Base-by-base conservation (phyloP, 2,888 invertebrate genomes). In the Andrena bicolor region DNA sequence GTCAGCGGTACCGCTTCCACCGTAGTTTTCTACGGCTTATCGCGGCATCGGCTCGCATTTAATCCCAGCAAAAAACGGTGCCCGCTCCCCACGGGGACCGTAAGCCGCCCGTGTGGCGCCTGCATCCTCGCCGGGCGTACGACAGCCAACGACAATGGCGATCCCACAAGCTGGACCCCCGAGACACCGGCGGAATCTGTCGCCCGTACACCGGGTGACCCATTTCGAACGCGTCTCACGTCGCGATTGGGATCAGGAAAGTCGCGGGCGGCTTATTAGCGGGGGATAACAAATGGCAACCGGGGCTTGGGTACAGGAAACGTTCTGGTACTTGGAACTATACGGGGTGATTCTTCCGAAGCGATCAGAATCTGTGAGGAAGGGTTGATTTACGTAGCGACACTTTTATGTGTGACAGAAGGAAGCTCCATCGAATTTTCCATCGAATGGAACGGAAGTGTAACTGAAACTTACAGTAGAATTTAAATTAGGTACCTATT, bases 71-170 rank as follows among this genome's bases (percentile, higher is more conserved):
- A 92, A 91, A 92, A 91, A 91, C 86, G 84, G 87, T 88, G 88
- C 89, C 89, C 84, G 86, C 86, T 85, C 87, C 86, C 85, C 89
- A 83, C 72, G 82, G 84, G 88, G 87, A 81, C 86, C 86, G 88
- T 86, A 90, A 91, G 92, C 91, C 92, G 93, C 90, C 92, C 91
- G 90, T 91, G 92, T 92, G 93, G 93, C 92, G 92, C 92, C 92
- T 92, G 90, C 89, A 89, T 90, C 88, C 89, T 89, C 87, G 74
- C 88, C 79, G 7, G 85, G 82, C 84, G 82, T 79, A 82, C 84
- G 84, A 84, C 85, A 78, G 74, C 76, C 74, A 83, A 83, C 85
- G 83, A 88, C 84, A 88, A 86, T 86, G 88, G 78, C 73, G 75
- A 84, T 83, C 77, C 85, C 80, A 56, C 76, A 77, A 78, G 76